These are phyloP conservation scores for Myotis brandtii DNA, from an alignment of 2,113 vertebrate genomes.

Conservation along the genomic window DNA sequence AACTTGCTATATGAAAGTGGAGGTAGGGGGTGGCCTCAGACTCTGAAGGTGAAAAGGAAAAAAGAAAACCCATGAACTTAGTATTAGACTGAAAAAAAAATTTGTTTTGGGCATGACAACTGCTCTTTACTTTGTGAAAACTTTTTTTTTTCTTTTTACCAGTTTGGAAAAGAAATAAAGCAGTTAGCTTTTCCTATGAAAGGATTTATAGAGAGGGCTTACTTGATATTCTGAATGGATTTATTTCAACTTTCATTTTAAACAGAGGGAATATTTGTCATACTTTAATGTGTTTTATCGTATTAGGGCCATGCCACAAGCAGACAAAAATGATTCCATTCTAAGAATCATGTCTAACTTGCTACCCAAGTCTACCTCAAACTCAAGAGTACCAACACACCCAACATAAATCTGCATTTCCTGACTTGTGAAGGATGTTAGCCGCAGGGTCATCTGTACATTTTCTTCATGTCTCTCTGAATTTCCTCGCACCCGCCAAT, in stretches of 20 bases:
- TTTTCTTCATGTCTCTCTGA: not conserved
- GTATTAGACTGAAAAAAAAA: not conserved
- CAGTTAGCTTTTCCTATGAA: not conserved
- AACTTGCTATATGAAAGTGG: not conserved
- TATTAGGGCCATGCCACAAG: slow-evolving; percentile 26
- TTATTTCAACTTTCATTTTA: slow-evolving; percentile 59
- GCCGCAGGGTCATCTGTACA: not conserved
- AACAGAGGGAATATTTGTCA: slow-evolving; percentile 49
- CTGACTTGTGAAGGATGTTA: slow-evolving; percentile 33
- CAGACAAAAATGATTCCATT: slow-evolving; percentile 65
- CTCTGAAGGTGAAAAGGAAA: not conserved
- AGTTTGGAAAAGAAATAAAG: slow-evolving; percentile 23
- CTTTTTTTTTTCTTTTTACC: not conserved
- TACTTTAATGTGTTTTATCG: slow-evolving; percentile 48
- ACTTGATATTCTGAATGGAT: not conserved
- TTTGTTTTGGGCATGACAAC: not conserved
- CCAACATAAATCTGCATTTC: slow-evolving; percentile 67
- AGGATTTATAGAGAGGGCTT: slow-evolving; percentile 44
- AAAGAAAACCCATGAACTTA: not conserved
- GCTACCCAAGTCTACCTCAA: not conserved
- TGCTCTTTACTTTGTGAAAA: slow-evolving; percentile 46
- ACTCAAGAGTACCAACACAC: slow-evolving; percentile 24
- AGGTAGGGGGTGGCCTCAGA: not conserved
- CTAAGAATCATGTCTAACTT: slow-evolving; percentile 46
- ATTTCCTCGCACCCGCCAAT: not conserved